A percentile compares a stretch with the other conserved stretches of the same genome.
Evolutionary conservation across 2,888 invertebrate genomes (phyloP).

Genomic region (Andricus curvator): DNA sequence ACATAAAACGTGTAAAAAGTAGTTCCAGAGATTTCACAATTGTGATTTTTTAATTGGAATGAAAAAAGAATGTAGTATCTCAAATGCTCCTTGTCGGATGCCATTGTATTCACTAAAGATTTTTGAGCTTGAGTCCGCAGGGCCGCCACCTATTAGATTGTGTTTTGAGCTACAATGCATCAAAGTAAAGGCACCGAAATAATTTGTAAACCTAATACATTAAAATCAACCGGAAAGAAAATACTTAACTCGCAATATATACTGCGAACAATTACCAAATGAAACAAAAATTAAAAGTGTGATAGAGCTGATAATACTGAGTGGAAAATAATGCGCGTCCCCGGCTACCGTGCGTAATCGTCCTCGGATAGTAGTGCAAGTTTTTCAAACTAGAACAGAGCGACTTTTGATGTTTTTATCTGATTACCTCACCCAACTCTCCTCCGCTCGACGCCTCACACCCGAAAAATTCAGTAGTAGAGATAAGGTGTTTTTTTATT

Average conservation of each 20-base stretch:
- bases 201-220: not conserved
- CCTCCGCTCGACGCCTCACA: slow-evolving; percentile 26
- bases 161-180: too few relatives aligned
- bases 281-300: slow-evolving; percentile 44
- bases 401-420: slow-evolving; percentile 68
- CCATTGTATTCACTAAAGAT: too few relatives aligned
- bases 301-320: slow-evolving; percentile 43
- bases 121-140: too few relatives aligned
- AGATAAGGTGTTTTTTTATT: not conserved
- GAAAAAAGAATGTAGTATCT: not conserved
- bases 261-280: not conserved
- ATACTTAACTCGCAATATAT: not conserved
- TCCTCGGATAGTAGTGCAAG: slow-evolving; percentile 56
- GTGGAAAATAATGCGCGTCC: slow-evolving; percentile 45
- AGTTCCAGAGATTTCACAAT: too few relatives aligned
- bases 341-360: slow-evolving; percentile 58
- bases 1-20: too few relatives aligned
- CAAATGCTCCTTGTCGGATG: not conserved
- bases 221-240: not conserved
- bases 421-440: slow-evolving; percentile 51
- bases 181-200: too few relatives aligned
- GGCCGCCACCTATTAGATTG: too few relatives aligned
- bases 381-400: slow-evolving; percentile 60
- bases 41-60: too few relatives aligned
- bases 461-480: slow-evolving; percentile 23